Evolutionary conservation across 1,140 invertebrate genomes (phyloP), one percentile per base, ranked within the genome.

Genomic region (Nylanderia fulva): DNA sequence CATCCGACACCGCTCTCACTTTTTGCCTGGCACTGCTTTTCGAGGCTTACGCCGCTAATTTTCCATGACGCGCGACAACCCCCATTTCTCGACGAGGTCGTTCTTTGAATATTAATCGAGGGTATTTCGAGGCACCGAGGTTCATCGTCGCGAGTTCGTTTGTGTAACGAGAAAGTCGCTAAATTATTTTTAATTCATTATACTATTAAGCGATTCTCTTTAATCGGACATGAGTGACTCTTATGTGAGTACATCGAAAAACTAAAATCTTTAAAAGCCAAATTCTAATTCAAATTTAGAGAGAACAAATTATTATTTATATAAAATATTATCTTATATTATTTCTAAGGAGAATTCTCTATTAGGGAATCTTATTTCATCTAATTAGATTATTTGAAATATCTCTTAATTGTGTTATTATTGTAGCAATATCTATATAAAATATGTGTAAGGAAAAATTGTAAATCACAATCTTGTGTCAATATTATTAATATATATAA

Each of bases 1-100:
- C 90, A 86, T 79, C 84, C 82, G 85, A 84, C 90, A 86, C 83
- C 89, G 75, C 83, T 75, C 63, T 80, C 80, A 58, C 69, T 60
- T 68, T 77, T 75, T 76, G 69, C 64, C 64, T 85, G 86, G 64
- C 79, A 74, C 84, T 82, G 66, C 66, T 71, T 58, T 21, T 86
- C 86, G 86, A 86, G 71, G 42, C 39, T 56, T 27, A 54, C 29
- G 48, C 60, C 61, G 56, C 27, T 39, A n/a, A n/a, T 48, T 5
- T 15, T 33, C 24, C 42, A 39, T 72, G n/a, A 42, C 21, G 52
- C 52, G 52, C 52, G 33, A 60, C 11, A 72, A 48, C 7, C 52
- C 27, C 15, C 54, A n/a, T n/a, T n/a, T n/a, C 5, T 33, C 77
- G 54, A 60, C 18, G 29, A 11, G 77, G 66, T 15, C 45, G 48